Conservation (phyloP, 2,113 vertebrate species). For the Lontra canadensis region DNA sequence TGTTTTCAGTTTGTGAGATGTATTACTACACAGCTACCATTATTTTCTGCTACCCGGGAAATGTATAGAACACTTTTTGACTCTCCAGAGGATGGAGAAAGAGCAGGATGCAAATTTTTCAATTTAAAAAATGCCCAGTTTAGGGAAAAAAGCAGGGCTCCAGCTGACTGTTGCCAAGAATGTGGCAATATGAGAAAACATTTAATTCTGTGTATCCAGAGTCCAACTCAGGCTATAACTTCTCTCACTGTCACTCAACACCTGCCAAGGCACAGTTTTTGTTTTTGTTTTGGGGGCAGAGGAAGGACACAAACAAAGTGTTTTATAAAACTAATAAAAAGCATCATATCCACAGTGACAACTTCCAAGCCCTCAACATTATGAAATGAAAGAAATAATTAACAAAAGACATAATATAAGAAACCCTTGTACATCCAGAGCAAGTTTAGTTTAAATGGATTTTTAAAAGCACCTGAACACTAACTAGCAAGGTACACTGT, state of each 20-base stretch:
- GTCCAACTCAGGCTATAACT: neutral
- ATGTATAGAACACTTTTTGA: neutral
- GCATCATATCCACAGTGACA: neutral
- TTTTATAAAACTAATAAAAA: slow-evolving; percentile 2
- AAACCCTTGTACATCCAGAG: neutral
- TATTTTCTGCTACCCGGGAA: neutral
- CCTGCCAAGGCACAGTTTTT: neutral
- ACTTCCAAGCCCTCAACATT: neutral
- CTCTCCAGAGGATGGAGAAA: neutral
- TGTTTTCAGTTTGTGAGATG: neutral
- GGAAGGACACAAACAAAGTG: neutral
- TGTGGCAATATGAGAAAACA: neutral
- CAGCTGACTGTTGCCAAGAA: neutral
- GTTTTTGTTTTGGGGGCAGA: neutral
- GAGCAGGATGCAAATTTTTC: neutral
- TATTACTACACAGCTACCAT: neutral
- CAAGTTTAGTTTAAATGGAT: neutral
- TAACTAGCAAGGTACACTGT: neutral
- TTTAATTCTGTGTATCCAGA: neutral
- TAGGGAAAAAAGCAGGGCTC: neutral
- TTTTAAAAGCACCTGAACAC: neutral
- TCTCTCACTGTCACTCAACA: neutral
- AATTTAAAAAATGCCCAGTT: neutral
- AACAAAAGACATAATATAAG: neutral
- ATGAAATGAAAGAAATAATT: neutral